Evolutionary conservation across 2,797 vertebrate species (phyloP), one percentile per base, ranked within the genome.

Genomic region (Xerus rutilus): DNA sequence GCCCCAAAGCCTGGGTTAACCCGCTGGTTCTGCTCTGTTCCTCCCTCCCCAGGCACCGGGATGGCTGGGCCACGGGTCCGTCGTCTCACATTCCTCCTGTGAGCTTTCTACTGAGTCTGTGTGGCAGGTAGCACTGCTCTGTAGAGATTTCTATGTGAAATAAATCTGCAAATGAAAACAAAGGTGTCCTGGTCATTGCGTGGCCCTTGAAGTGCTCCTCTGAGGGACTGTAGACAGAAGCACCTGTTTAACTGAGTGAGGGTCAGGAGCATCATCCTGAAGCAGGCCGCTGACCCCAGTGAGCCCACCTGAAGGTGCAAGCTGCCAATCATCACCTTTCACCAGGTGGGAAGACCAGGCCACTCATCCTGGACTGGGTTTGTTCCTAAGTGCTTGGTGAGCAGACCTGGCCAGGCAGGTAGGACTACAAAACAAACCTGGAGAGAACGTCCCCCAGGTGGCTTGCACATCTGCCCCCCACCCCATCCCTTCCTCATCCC

Each of bases 111-210:
- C 54, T 25, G 35, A 54, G 43, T 64, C 59, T 35, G 18, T 72
- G 23, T n/a, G 45, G 3, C 72, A 1, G 30, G 35, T 35, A 47
- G 39, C 9, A 6, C 62, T 5, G 2, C 82, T 32, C 57, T 25
- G 3, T 85, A 73, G 59, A 81, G 70, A 74, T 69, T 32, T 13
- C 65, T 57, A n/a, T 35, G 13, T 87, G 30, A 89, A 97, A 94
- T 95, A 95, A 96, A 96, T 28, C 23, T 90, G 35, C 49, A 81
- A 23, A 45, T 92, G 87, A 69, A 78, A 94, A 88, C 76, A 94
- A 82, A 96, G 73, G 85, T n/a, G 18, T 59, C 1, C 30, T 78
- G 59, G 39, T n/a, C 21, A 25, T 86, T 73, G 59, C 39, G 18
- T 39, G 54, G 85, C 12, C 32, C 91, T 70, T 54, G 18, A 28